phyloP scores from a whole-genome alignment of 1,140 invertebrate genomes.

The Coptotermes formosanus region DNA sequence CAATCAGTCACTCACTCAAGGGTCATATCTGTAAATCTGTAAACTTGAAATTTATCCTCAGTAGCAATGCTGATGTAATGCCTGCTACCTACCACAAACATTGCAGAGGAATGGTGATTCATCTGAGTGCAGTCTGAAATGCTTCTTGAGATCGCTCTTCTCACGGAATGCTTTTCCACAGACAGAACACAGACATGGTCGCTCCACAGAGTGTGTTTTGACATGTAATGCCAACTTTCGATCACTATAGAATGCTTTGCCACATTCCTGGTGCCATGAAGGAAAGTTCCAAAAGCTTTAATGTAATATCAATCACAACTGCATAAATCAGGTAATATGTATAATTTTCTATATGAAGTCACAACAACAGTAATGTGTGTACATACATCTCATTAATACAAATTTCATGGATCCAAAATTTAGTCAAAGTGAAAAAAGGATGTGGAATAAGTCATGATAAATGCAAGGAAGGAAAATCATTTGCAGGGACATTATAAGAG shows the following conservation, averaged over 20 bases:
- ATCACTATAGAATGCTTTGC: slow-evolving; percentile 16
- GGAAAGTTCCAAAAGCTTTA: slow-evolving; percentile 5
- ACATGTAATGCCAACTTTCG: slow-evolving; percentile 2
- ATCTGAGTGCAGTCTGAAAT: slow-evolving; percentile 14
- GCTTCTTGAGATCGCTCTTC: slow-evolving; percentile 5
- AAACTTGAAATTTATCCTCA: too few relatives aligned
- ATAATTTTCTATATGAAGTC: too few relatives aligned
- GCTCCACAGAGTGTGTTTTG: slow-evolving; percentile 21
- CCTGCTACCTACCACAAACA: slow-evolving; percentile 20
- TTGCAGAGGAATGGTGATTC: slow-evolving; percentile 22
- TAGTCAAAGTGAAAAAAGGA: too few relatives aligned
- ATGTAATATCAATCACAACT: background rate
- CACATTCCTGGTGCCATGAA: slow-evolving; percentile 10
- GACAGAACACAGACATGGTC: background rate
- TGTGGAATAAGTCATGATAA: too few relatives aligned
- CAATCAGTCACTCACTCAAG: too few relatives aligned
- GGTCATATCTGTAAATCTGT: too few relatives aligned
- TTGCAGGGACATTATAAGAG: too few relatives aligned
- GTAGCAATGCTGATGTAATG: too few relatives aligned
- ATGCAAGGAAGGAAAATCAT: too few relatives aligned
- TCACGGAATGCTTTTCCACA: slow-evolving; percentile 26
- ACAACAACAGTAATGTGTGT: too few relatives aligned
- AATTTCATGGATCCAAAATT: too few relatives aligned
- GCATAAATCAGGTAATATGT: background rate
- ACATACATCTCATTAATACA: too few relatives aligned